Conservation (phyloP, 2,113 vertebrate genomes). For the Xenopus borealis region DNA sequence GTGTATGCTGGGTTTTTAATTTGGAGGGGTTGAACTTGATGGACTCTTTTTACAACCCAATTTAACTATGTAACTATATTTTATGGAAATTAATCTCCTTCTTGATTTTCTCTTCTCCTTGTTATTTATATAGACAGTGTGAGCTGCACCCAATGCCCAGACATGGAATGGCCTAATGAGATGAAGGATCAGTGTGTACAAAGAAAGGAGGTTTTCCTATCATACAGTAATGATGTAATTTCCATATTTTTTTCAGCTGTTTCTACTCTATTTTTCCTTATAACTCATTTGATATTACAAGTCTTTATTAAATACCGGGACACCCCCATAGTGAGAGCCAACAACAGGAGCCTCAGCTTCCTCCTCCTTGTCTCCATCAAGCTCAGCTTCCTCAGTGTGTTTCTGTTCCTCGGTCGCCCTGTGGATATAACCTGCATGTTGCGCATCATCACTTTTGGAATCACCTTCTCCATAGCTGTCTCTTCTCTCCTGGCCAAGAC, state of each 20-base stretch:
- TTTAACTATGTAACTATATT: no score
- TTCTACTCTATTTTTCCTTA: slow-evolving; percentile 60
- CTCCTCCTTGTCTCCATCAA: slow-evolving; percentile 68
- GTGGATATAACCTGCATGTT: slow-evolving; percentile 13
- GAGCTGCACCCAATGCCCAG: slow-evolving; percentile 3
- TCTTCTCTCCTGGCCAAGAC: slow-evolving; percentile 26
- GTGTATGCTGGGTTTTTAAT: no score
- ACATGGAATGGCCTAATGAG: slow-evolving; percentile 1
- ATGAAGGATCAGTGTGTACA: not conserved
- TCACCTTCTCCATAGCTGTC: slow-evolving; percentile 26
- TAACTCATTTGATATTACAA: slow-evolving; percentile 54
- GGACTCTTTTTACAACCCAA: no score
- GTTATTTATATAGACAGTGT: slow-evolving; percentile 2
- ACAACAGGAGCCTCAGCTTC: slow-evolving; percentile 72
- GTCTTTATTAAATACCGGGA: slow-evolving; percentile 59
- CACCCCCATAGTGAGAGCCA: slow-evolving; percentile 68
- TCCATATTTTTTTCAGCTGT: slow-evolving; percentile 59
- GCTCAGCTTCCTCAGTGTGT: slow-evolving; percentile 67
- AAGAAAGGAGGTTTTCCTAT: slow-evolving; percentile 29
- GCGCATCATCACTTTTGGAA: slow-evolving; percentile 14
- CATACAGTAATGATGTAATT: slow-evolving; percentile 62
- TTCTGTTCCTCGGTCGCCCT: slow-evolving; percentile 23
- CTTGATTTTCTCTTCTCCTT: no score
- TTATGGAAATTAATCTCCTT: no score
- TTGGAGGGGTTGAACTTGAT: no score